Percentiles rank a stretch among this genome's conserved stretches.
phyloP scores from a whole-genome alignment of 2,888 invertebrate genomes.

The Uropetala carovei region DNA sequence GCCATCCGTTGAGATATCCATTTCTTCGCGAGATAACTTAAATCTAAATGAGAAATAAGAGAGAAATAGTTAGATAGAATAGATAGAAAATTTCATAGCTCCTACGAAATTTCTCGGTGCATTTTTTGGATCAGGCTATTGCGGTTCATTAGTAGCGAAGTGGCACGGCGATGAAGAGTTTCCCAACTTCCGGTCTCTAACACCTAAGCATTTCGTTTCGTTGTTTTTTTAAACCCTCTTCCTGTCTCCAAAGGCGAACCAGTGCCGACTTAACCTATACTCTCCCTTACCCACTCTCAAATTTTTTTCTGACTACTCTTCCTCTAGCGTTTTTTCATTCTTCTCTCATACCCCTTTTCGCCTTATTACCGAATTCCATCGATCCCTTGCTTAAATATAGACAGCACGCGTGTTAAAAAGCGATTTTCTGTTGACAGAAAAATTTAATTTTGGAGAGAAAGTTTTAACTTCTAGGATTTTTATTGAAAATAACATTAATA shows the following conservation, averaged over 20 bases:
- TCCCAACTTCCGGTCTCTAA: conserved; percentile 45
- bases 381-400: not conserved
- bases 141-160: conserved; percentile 55
- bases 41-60: not conserved
- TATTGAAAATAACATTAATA: no score
- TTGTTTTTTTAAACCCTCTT: conserved; percentile 23
- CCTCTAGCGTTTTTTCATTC: conserved; percentile 2
- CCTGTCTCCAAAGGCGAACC: not conserved
- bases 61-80: not conserved
- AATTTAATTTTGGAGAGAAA: not conserved
- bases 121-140: conserved; percentile 24
- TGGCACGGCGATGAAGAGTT: conserved; percentile 57
- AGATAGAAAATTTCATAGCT: conserved; percentile 25
- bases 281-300: not conserved
- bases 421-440: not conserved
- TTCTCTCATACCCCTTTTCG: not conserved
- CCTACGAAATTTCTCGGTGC: not conserved
- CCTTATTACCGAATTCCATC: not conserved
- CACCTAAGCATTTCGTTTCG: conserved; percentile 47
- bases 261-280: not conserved
- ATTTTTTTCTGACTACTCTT: conserved; percentile 45
- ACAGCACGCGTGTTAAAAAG: not conserved
- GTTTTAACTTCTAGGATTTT: no score
- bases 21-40: not conserved
- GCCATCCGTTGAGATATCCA: not conserved